Base-by-base conservation (phyloP, 64 coral and sea anemone genomes). In the Porites lutea region DNA sequence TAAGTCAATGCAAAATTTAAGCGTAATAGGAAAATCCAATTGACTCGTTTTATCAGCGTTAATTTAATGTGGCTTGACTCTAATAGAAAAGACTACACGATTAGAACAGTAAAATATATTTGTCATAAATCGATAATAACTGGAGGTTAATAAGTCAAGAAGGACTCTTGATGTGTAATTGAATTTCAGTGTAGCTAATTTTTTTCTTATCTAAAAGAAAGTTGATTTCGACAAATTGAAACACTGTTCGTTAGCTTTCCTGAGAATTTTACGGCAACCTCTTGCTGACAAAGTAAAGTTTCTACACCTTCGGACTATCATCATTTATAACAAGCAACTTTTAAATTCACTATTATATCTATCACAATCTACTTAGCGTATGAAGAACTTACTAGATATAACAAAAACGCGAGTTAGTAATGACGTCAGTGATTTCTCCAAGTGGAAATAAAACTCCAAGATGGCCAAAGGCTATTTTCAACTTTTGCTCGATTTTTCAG, bases 101-200 rank as follows among this genome's bases (percentile, higher is more conserved):
- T 65, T 82, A 69, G 6, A 9, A 21, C 10, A 78, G 51, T 18
- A 54, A 78, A 23, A 37, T 37, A 37, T 0, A 20, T 53, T 78
- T 78, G 18, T 52, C 52, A 21, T 55, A 19, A 78, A 78, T 21
- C 1, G 10, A 55, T 19, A 57, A 53, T 19, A 78, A 55, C n/a
- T 77, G n/a, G 11, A 78, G 49, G 54, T 78, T 55, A 78, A 54
- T 54, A 13, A 78, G 75, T 23, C 52, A 53, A 57, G 4, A 78
- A 78, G 75, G 75, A 18, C 21, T 51, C 57, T 6, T 51, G 37
- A 50, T 76, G 47, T 75, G 37, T 76, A 76, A 76, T 76, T 46
- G 48, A 76, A 54, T 78, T 78, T 22, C 13, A 51, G 48, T 52
- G 27, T 6, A 5, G 74, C 15, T 15, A 77, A 52, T 77, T 2